A percentile compares a stretch with the other conserved stretches of the same genome.
These are phyloP conservation scores for Nothobranchius furzeri DNA, from an alignment of 2,113 vertebrate species.

Conservation along the genomic window DNA sequence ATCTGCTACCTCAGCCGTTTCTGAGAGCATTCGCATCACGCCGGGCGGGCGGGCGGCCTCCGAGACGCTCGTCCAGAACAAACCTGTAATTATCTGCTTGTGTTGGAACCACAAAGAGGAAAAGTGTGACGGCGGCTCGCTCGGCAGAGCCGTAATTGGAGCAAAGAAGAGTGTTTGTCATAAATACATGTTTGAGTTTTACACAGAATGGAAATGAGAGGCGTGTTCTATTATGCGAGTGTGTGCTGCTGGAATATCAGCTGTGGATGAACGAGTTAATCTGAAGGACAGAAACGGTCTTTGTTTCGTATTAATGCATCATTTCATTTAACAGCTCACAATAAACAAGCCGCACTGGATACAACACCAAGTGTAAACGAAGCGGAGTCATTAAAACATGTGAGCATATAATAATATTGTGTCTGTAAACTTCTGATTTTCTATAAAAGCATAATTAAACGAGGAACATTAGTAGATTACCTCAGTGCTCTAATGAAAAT, in stretches of 20 bases:
- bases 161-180: slow-evolving; percentile 13
- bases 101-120: slow-evolving; percentile 22
- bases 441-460: too few species aligned
- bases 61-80: slow-evolving; percentile 41
- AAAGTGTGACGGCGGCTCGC: slow-evolving; percentile 16
- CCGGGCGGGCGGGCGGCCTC: neutral
- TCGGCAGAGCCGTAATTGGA: slow-evolving; percentile 34
- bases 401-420: too few species aligned
- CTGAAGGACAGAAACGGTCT: neutral
- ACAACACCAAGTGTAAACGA: too few species aligned
- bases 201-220: neutral
- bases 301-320: too few species aligned
- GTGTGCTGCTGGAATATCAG: neutral
- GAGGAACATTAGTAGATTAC: too few species aligned
- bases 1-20: slow-evolving; percentile 56
- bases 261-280: neutral
- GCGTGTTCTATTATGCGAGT: neutral
- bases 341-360: too few species aligned
- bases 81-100: slow-evolving; percentile 53
- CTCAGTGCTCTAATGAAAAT: too few species aligned
- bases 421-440: too few species aligned
- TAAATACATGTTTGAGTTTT: slow-evolving; percentile 7
- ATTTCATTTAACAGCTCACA: too few species aligned
- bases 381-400: too few species aligned
- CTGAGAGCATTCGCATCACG: slow-evolving; percentile 1